Percentiles rank a stretch among this genome's conserved stretches.
phyloP scores from a whole-genome alignment of 23 tunicate species.

The Ascidia mentula region DNA sequence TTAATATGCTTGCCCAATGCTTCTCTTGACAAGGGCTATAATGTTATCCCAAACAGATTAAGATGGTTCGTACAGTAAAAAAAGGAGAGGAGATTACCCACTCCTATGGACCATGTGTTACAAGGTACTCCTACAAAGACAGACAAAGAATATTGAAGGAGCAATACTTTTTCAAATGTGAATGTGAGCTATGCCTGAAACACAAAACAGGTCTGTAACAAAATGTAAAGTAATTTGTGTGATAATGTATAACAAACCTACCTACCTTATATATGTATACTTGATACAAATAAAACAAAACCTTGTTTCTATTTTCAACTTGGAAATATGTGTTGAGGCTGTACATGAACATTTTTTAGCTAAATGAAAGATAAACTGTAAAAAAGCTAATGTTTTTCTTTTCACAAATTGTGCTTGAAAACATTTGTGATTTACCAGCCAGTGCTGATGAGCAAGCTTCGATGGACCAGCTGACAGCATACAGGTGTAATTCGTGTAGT shows the following conservation, averaged over 20 bases:
- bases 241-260: no score
- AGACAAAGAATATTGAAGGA: slow-evolving; percentile 50
- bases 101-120: slow-evolving; percentile 74
- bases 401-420: no score
- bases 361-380: no score
- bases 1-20: no score
- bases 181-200: slow-evolving; percentile 41
- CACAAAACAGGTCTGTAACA: slow-evolving; percentile 38
- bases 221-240: no score
- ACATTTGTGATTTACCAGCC: slow-evolving; percentile 1
- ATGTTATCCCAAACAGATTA: slow-evolving; percentile 26
- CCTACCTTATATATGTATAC: no score
- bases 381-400: no score
- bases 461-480: slow-evolving; percentile 65
- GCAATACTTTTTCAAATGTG: slow-evolving; percentile 75
- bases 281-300: no score
- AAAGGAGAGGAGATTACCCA: slow-evolving; percentile 54
- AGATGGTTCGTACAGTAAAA: slow-evolving; percentile 9
- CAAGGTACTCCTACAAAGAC: slow-evolving; percentile 50
- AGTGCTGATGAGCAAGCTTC: slow-evolving; percentile 42
- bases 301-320: no score
- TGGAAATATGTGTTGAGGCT: no score
- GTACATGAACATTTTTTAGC: no score
- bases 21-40: no score
- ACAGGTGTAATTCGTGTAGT: slow-evolving; percentile 50